Percentiles rank a stretch among this genome's conserved stretches.
Evolutionary conservation across 1,140 invertebrate genomes (phyloP).

Genomic region (Lasioglossum baleicum): DNA sequence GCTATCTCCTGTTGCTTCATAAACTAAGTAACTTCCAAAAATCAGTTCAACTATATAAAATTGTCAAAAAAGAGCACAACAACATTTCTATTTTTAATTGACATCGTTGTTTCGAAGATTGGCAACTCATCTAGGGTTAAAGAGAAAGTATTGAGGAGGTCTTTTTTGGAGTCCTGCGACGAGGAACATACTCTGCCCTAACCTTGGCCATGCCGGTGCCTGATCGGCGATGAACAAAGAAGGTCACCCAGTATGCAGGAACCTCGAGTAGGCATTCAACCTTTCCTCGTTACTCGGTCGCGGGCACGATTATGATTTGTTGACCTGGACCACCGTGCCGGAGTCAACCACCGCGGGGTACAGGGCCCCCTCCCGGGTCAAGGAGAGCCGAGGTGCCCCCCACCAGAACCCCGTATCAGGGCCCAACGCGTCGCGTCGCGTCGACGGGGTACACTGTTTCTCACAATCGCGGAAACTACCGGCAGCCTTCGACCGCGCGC

Average conservation of each 20-base stretch:
- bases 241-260: slow-evolving; percentile 36
- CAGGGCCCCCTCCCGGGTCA: slow-evolving; percentile 26
- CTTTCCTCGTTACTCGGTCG: slow-evolving; percentile 73
- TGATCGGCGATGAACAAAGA: slow-evolving; percentile 1
- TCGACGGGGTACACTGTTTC: slow-evolving; percentile 14
- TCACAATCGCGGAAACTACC: slow-evolving; percentile 46
- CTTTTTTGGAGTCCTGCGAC: too few species aligned
- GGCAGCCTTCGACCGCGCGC: background rate
- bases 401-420: background rate
- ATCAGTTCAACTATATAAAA: too few species aligned
- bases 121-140: too few species aligned
- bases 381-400: slow-evolving; percentile 20
- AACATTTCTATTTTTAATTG: too few species aligned
- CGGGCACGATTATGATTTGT: slow-evolving; percentile 78
- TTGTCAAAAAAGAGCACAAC: too few species aligned
- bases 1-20: too few species aligned
- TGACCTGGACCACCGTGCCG: slow-evolving; percentile 74
- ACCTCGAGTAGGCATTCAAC: slow-evolving; percentile 65
- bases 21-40: too few species aligned
- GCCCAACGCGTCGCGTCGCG: background rate
- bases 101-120: too few species aligned
- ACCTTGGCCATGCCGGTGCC: too few species aligned
- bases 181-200: too few species aligned
- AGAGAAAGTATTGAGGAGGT: too few species aligned
- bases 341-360: slow-evolving; percentile 62